phyloP scores from a whole-genome alignment of 2,113 vertebrate genomes.

The Bucco capensis region DNA sequence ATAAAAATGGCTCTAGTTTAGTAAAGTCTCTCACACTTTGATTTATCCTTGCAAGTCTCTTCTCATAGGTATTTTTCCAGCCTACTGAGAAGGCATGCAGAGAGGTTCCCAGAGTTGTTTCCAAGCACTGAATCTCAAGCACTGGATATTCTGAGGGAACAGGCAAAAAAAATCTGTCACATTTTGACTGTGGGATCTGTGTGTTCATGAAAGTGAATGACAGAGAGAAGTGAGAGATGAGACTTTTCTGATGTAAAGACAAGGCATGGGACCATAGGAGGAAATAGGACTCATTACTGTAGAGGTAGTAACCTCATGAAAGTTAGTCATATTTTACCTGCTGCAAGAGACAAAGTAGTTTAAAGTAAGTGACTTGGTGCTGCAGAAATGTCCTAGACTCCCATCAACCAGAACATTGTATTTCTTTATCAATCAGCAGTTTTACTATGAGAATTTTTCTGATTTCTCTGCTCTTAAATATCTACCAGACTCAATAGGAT shows the following conservation, averaged over 20 bases:
- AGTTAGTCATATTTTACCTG: not conserved
- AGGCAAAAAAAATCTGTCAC: not conserved
- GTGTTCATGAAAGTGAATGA: conserved; percentile 24
- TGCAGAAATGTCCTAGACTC: not conserved
- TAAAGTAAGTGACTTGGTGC: not conserved
- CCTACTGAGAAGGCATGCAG: not conserved
- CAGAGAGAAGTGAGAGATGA: not conserved
- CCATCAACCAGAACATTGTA: not conserved
- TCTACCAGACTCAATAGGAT: not conserved
- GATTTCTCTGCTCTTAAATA: not conserved
- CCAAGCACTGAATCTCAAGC: conserved; percentile 8
- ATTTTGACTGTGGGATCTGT: conserved; percentile 2
- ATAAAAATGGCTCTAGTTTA: conserved; percentile 61
- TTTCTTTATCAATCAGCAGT: not conserved
- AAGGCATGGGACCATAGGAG: not conserved
- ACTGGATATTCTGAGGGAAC: not conserved
- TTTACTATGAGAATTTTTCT: conserved; percentile 1
- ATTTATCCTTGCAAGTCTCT: conserved; percentile 57
- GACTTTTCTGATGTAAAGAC: conserved; percentile 22
- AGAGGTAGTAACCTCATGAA: not conserved
- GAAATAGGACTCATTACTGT: not conserved
- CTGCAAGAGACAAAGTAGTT: not conserved
- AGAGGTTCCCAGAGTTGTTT: not conserved
- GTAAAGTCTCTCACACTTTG: conserved; percentile 40
- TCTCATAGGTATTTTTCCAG: conserved; percentile 14